Percentiles rank a stretch among this genome's conserved stretches.
Conservation (phyloP, 2,888 invertebrate species). For the Pollenia griseotomentosa region DNA sequence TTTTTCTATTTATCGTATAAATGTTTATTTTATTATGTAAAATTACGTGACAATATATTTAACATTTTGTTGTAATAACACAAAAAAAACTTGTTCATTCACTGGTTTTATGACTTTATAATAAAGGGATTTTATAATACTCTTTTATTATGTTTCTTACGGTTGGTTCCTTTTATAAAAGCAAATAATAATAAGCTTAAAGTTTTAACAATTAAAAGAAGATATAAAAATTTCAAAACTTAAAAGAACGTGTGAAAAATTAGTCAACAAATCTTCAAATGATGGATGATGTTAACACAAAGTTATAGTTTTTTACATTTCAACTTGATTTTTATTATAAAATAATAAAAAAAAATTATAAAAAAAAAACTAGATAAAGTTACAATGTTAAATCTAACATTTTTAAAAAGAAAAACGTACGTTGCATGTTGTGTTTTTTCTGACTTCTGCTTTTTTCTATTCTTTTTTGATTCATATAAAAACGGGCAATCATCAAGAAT, state of each 20-base stretch:
- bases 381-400: constrained; percentile 17
- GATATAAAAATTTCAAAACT: not conserved
- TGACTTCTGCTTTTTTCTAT: not conserved
- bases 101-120: not conserved
- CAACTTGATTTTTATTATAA: constrained; percentile 15
- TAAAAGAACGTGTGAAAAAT: constrained; percentile 55
- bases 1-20: constrained; percentile 1
- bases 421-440: constrained; percentile 24
- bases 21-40: constrained; percentile 1
- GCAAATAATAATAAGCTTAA: constrained; percentile 13
- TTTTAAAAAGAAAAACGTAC: constrained; percentile 45
- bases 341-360: constrained; percentile 5
- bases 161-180: not conserved
- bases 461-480: not conserved
- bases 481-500: constrained; percentile 64
- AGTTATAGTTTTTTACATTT: constrained; percentile 8
- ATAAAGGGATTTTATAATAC: constrained; percentile 12
- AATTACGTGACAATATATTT: constrained; percentile 40
- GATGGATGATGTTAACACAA: constrained; percentile 28
- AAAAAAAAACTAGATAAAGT: constrained; percentile 25
- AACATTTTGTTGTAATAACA: not conserved
- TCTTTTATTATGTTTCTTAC: not conserved
- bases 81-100: not conserved
- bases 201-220: constrained; percentile 1
- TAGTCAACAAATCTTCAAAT: constrained; percentile 19